Percentiles rank a stretch among this genome's conserved stretches.
Evolutionary conservation across 2,113 vertebrate genomes (phyloP).

Genomic region (Grantiella picta): DNA sequence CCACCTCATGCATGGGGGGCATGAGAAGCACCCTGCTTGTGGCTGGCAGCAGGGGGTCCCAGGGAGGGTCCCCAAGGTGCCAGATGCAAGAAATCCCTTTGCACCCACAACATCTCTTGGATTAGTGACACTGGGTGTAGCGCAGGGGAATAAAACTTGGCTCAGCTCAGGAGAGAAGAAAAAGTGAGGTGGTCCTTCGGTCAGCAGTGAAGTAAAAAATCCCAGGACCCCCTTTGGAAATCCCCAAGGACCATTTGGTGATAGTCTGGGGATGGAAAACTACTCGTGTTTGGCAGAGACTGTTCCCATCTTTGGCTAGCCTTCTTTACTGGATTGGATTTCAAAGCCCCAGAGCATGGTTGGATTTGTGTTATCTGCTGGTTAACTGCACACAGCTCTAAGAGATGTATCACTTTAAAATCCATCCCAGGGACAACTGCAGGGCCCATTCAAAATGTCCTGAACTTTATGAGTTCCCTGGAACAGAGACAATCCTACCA

Average conservation of each 20-base stretch:
- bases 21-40: rapidly evolving
- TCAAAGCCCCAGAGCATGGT: neutral
- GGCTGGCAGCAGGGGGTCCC: neutral
- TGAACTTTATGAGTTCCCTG: neutral
- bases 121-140: neutral
- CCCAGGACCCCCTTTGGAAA: neutral
- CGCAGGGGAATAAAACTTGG: neutral
- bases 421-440: neutral
- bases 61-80: neutral
- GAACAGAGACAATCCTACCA: neutral
- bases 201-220: rapidly evolving
- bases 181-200: neutral
- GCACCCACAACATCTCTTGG: neutral
- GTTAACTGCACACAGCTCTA: neutral
- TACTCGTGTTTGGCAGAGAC: neutral
- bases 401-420: neutral
- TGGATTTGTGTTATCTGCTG: neutral
- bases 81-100: neutral
- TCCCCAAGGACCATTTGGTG: neutral
- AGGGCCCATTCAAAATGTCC: neutral
- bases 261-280: neutral
- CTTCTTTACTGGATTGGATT: neutral
- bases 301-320: neutral
- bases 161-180: neutral
- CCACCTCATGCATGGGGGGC: neutral